Percentiles rank a stretch among this genome's conserved stretches.
phyloP scores from a whole-genome alignment of 2,113 vertebrate species.

The Fulica atra region DNA sequence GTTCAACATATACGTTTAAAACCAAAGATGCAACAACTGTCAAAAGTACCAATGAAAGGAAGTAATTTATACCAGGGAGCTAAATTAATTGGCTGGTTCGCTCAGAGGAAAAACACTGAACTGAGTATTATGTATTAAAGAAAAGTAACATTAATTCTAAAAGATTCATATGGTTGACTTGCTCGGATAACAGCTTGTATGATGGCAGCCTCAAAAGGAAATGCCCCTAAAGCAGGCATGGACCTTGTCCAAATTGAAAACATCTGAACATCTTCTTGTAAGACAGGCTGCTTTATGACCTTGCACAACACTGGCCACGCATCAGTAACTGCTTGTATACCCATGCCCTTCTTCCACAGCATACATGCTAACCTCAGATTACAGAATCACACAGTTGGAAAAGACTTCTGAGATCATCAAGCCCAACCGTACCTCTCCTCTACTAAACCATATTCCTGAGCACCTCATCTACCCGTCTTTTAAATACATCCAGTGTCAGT shows the following conservation, averaged over 20 bases:
- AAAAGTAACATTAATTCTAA: not conserved
- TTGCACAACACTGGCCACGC: not conserved
- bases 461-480: too few relatives aligned
- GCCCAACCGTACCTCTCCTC: too few relatives aligned
- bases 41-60: not conserved
- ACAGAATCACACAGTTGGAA: too few relatives aligned
- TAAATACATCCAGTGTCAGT: too few relatives aligned
- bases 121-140: not conserved
- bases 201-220: not conserved
- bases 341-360: not conserved
- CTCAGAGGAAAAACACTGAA: not conserved
- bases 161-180: not conserved
- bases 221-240: not conserved
- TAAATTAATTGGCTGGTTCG: not conserved
- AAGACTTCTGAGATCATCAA: too few relatives aligned
- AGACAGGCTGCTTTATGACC: not conserved
- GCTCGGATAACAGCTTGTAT: not conserved
- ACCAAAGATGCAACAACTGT: not conserved
- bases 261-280: not conserved
- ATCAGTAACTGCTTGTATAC: rapidly evolving
- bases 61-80: not conserved
- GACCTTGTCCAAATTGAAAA: not conserved
- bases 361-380: too few relatives aligned
- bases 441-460: too few relatives aligned
- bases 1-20: not conserved